Evolutionary conservation across 2,888 invertebrate genomes (phyloP).

Genomic region (Drosophila atripex): DNA sequence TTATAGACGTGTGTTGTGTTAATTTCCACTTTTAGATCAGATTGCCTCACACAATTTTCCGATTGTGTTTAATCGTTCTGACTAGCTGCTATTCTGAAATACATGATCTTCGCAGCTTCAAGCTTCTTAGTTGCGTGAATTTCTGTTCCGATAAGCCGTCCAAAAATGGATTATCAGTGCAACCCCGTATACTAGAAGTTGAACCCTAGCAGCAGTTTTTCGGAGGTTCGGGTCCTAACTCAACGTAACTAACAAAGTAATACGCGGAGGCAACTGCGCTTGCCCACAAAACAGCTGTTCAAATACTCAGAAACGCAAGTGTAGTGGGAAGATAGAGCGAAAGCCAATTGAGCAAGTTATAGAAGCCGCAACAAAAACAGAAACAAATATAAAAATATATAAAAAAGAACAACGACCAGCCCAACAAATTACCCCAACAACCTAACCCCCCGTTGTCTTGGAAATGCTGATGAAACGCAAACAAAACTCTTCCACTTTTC

Average conservation of each 20-base stretch:
- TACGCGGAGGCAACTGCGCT: conserved; percentile 31
- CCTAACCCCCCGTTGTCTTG: conserved; percentile 39
- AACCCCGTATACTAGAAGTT: not conserved
- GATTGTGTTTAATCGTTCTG: not conserved
- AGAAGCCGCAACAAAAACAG: not conserved
- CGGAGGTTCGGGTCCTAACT: conserved; percentile 28
- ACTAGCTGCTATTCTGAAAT: not conserved
- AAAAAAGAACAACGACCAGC: conserved; percentile 12
- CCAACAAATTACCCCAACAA: conserved; percentile 12
- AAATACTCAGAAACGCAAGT: conserved; percentile 31
- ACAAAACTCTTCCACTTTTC: conserved; percentile 52
- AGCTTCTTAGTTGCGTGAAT: not conserved
- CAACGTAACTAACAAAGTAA: conserved; percentile 14
- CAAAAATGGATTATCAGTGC: conserved; percentile 1
- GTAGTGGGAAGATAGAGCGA: conserved; percentile 24
- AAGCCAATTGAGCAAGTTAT: conserved; percentile 3
- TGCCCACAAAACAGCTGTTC: conserved; percentile 45
- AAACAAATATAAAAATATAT: not conserved
- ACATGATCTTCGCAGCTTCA: not conserved
- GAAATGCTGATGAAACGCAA: conserved; percentile 64
- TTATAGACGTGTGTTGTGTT: not conserved
- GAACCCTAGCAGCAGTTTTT: conserved; percentile 11
- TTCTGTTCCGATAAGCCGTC: conserved; percentile 5
- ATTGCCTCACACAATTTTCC: not conserved
- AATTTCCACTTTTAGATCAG: not conserved